Base-by-base conservation (phyloP, 2,113 vertebrate genomes). In the Chloebia gouldiae region DNA sequence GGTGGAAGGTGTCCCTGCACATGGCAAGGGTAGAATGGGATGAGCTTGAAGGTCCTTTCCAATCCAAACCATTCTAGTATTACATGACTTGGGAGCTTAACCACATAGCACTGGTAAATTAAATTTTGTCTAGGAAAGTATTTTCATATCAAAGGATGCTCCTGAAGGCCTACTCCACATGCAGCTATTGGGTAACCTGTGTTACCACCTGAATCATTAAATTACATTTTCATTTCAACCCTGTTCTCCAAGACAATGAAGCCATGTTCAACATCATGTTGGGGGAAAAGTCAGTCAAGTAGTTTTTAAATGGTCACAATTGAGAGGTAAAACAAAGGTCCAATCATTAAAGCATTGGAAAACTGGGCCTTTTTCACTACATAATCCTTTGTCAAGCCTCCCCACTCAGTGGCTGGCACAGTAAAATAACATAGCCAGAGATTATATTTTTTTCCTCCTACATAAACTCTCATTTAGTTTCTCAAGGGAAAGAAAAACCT, bases 251-350 rank as follows among this genome's bases (percentile, higher is more conserved):
- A 88, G 22, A 8, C 45, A 60, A 54, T 15, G n/a, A 63, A 89
- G 75, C 54, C 25, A 54, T 25, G 3, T 17, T 49, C 65, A 91
- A n/a, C 57, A 51, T 18, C 4, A 18, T 78, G 71, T 79, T 91
- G 84, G 75, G 53, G 77, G 80, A 59, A 79, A 88, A 90, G 64
- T 54, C 47, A 91, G 81, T 49, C 63, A 76, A 78, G 68, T 27
- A 81, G 64, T 91, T 81, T 77, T 95, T 86, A 87, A 90, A 79
- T 33, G 54, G 66, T 66, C 92, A 82, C 75, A 86, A 71, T 15
- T 80, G 49, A 69, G 70, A 90, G 68, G 76, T 3, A 88, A 85
- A 94, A 79, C 77, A 92, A 87, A 92, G 68, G 30, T 57, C 44
- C 83, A 61, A 47, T 80, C 87, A 77, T 54, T 86, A 92, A 76